These are phyloP conservation scores for Rhodophaea formosa DNA, from an alignment of 2,888 invertebrate genomes.

Conservation along the genomic window DNA sequence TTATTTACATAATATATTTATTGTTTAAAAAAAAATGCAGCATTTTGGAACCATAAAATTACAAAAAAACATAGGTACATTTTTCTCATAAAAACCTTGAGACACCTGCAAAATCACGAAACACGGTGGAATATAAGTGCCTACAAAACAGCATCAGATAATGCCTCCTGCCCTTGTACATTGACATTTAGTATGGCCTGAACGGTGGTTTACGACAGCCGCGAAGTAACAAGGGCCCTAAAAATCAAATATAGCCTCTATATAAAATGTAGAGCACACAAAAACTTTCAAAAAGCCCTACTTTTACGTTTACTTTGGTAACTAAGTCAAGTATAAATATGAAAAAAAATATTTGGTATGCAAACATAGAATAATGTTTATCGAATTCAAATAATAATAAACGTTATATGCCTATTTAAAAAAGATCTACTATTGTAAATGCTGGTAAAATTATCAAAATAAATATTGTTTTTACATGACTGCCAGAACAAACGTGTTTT, in stretches of 20 bases:
- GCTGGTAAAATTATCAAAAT: too few relatives aligned
- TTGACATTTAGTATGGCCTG: constrained; percentile 31
- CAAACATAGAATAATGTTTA: too few relatives aligned
- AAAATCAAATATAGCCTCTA: constrained; percentile 13
- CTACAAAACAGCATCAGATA: constrained; percentile 2
- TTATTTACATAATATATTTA: too few relatives aligned
- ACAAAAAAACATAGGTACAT: background rate
- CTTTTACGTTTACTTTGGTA: background rate
- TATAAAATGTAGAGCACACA: constrained; percentile 11
- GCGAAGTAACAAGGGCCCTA: constrained; percentile 17
- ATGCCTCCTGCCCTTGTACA: constrained; percentile 29
- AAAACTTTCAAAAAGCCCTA: background rate
- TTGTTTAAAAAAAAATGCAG: too few relatives aligned
- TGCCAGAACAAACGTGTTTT: too few relatives aligned
- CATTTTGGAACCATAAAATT: too few relatives aligned
- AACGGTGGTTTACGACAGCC: constrained; percentile 27
- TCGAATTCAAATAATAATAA: too few relatives aligned
- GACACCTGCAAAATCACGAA: background rate
- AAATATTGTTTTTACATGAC: too few relatives aligned
- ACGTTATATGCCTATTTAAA: too few relatives aligned
- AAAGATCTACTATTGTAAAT: too few relatives aligned
- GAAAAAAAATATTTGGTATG: too few relatives aligned
- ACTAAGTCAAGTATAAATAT: too few relatives aligned
- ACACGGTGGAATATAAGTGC: background rate
- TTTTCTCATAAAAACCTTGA: background rate